Base-by-base conservation (phyloP, 2,888 invertebrate genomes). In the Ennomos quercinarius region DNA sequence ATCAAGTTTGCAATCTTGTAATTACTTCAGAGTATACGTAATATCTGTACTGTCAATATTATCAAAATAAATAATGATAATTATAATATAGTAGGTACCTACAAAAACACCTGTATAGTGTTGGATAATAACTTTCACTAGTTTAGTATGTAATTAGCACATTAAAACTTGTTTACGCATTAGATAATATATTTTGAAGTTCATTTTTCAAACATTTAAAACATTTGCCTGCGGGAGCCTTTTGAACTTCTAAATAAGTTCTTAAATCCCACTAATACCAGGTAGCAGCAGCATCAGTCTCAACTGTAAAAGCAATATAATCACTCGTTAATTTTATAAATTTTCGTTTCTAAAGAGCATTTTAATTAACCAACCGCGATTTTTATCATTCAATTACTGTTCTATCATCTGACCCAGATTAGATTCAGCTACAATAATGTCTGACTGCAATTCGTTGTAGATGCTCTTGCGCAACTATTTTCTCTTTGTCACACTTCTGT, bases 381-480 rank as follows among this genome's bases (percentile, higher is more conserved):
- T 52, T 36, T 41, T 46, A 39, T 45, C 17, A 41, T 17, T 12
- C 13, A 27, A 45, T 53, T 44, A 52, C 41, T 8, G 27, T 38
- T 27, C 27, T 52, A 39, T 44, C 39, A 52, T 44, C 40, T 56
- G 56, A 53, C 47, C 51, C 37, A 57, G 35, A 57, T 52, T 40
- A 37, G 9, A 51, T 39, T 40, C 54, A 60, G 52, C 61, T 61
- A 66, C 61, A 67, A 62, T 57, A 55, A 55, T 35, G 47, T 50
- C 57, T 60, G 65, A 60, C 56, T 57, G 60, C 51, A 64, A 61
- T 51, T 40, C 48, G 55, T 37, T 34, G 53, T 51, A 49, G 52
- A 55, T 62, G 59, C 63, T 52, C 61, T 76, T 77, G 64, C 68
- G 67, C 60, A 77, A 76, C 64, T 42, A 63, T 61, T 76, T 75